Conservation (phyloP, 2,113 vertebrate species). For the Hirundichthys speculiger region DNA sequence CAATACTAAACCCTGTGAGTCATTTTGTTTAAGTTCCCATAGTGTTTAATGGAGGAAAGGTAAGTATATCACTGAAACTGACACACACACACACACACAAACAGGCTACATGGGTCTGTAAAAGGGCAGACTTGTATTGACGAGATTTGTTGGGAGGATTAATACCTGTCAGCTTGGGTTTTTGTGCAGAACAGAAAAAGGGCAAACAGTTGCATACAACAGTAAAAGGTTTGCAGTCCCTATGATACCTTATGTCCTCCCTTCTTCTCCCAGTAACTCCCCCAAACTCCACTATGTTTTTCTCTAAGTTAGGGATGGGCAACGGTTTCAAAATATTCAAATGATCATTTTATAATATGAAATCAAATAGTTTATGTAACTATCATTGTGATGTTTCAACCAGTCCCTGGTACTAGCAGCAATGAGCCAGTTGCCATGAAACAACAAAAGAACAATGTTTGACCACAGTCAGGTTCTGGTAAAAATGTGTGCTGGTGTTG, state of each 20-base stretch:
- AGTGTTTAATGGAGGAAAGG: constrained; percentile 17
- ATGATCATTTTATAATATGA: no score
- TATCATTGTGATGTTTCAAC: no score
- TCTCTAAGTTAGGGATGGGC: no score
- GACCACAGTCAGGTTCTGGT: no score
- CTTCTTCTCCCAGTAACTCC: constrained; percentile 48
- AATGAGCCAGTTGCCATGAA: no score
- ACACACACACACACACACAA: constrained; percentile 15
- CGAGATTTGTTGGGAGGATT: constrained; percentile 53
- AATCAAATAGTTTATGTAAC: no score
- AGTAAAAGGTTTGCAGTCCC: constrained; percentile 66
- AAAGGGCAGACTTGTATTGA: constrained; percentile 45
- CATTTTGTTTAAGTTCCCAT: constrained; percentile 17
- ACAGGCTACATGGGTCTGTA: constrained; percentile 3
- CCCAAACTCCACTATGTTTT: constrained; percentile 3
- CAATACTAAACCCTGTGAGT: constrained; percentile 25
- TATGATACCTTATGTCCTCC: constrained; percentile 50
- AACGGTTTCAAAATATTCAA: no score
- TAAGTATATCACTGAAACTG: not conserved
- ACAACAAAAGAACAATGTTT: no score
- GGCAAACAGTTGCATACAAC: constrained; percentile 64
- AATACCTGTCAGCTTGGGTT: constrained; percentile 59
- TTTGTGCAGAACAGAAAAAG: constrained; percentile 48
- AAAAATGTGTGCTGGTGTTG: no score
- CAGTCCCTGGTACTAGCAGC: no score